phyloP scores from a whole-genome alignment of 2,888 invertebrate species.

The Enoplolaimus lenunculus region DNA sequence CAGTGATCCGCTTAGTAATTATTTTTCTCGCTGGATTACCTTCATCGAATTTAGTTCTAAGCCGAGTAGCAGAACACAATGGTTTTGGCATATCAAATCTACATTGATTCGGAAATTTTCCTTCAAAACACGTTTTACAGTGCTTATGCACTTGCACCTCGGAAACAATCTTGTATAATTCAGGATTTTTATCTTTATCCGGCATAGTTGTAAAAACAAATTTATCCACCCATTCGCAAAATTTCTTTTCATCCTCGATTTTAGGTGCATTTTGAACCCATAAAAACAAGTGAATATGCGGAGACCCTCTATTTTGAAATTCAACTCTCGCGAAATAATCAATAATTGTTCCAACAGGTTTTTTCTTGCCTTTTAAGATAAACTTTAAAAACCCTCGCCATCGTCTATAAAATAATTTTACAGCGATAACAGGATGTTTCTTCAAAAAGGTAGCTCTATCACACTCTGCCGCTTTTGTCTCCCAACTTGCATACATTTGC shows the following conservation, averaged over 20 bases:
- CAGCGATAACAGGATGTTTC: slow-evolving; percentile 3
- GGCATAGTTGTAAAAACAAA: not conserved
- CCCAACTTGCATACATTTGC: too few relatives aligned
- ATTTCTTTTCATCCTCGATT: not conserved
- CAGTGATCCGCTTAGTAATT: not conserved
- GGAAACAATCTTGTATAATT: not conserved
- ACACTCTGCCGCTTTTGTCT: too few relatives aligned
- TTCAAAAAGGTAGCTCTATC: too few relatives aligned
- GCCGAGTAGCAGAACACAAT: not conserved
- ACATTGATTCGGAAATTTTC: not conserved
- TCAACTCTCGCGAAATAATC: slow-evolving; percentile 14
- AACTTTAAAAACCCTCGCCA: not conserved
- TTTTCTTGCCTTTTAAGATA: not conserved
- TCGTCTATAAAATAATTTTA: not conserved
- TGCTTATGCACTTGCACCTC: slow-evolving; percentile 1
- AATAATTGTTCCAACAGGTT: not conserved
- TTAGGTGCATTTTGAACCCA: not conserved
- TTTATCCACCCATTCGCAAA: slow-evolving; percentile 5
- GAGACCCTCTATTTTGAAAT: slow-evolving; percentile 11
- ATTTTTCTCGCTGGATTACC: not conserved
- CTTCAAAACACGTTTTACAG: not conserved
- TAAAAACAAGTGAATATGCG: slow-evolving; percentile 5
- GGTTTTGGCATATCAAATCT: slow-evolving; percentile 9
- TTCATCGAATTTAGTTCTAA: not conserved
- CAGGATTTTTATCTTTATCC: not conserved